phyloP scores from a whole-genome alignment of 2,113 vertebrate genomes.

The Ia io region DNA sequence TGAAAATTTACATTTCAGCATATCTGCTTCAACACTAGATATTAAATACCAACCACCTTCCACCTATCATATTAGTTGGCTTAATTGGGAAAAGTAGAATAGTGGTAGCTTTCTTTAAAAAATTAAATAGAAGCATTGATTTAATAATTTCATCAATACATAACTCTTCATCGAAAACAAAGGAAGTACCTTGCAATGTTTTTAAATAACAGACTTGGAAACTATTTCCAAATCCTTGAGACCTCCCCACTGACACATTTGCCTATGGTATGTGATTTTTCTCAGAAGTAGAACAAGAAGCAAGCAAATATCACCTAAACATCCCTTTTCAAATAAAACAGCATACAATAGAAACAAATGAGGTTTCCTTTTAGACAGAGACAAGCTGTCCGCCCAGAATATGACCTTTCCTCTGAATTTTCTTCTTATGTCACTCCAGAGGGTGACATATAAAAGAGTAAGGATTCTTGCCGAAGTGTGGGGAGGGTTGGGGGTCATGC shows the following conservation, averaged over 20 bases:
- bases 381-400: conserved; percentile 10
- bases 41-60: not conserved
- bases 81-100: not conserved
- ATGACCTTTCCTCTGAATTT: conserved; percentile 52
- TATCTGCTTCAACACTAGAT: not conserved
- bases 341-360: conserved; percentile 41
- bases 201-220: not conserved
- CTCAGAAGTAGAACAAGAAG: not conserved
- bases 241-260: not conserved
- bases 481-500: not conserved
- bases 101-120: not conserved
- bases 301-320: conserved; percentile 46
- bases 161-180: not conserved
- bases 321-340: conserved; percentile 47
- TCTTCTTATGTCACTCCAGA: not conserved
- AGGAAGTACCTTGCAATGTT: not conserved
- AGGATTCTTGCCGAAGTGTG: not conserved
- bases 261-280: not conserved
- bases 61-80: not conserved
- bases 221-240: not conserved
- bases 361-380: conserved; percentile 42
- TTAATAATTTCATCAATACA: not conserved
- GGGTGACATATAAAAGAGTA: not conserved
- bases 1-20: not conserved
- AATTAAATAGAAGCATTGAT: not conserved